Evolutionary conservation across 1,140 invertebrate genomes (phyloP).

Genomic region (Calycopis cecrops): DNA sequence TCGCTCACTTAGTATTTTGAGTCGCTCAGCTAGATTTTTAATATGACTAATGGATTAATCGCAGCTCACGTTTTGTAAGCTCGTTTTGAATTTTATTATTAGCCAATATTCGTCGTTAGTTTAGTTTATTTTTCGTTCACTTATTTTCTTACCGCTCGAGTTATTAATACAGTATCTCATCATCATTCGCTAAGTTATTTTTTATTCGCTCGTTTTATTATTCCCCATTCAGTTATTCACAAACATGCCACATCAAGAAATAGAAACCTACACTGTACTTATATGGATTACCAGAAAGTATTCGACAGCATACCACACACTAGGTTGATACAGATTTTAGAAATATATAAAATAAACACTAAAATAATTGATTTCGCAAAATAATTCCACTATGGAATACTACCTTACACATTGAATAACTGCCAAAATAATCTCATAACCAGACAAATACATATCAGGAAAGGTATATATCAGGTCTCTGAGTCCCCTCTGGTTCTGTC

Average conservation of each 20-base stretch:
- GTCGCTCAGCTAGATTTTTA: no score
- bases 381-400: slow-evolving; percentile 11
- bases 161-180: no score
- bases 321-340: slow-evolving; percentile 11
- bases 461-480: slow-evolving; percentile 19
- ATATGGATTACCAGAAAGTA: slow-evolving; percentile 20
- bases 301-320: slow-evolving; percentile 15
- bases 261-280: slow-evolving; percentile 17
- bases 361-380: slow-evolving; percentile 12
- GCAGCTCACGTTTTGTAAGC: no score
- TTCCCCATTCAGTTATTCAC: no score
- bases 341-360: slow-evolving; percentile 18
- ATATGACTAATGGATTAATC: no score
- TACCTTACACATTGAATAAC: background rate
- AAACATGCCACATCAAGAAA: slow-evolving; percentile 13
- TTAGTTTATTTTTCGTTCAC: no score
- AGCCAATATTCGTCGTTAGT: no score
- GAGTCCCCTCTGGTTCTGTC: slow-evolving; percentile 18
- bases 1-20: no score
- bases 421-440: slow-evolving; percentile 3
- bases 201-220: no score
- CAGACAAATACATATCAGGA: slow-evolving; percentile 13
- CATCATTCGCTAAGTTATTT: no score
- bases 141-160: no score
- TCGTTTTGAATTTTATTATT: no score